Base-by-base conservation (phyloP, 2,888 invertebrate species). In the Coelinius sp. region DNA sequence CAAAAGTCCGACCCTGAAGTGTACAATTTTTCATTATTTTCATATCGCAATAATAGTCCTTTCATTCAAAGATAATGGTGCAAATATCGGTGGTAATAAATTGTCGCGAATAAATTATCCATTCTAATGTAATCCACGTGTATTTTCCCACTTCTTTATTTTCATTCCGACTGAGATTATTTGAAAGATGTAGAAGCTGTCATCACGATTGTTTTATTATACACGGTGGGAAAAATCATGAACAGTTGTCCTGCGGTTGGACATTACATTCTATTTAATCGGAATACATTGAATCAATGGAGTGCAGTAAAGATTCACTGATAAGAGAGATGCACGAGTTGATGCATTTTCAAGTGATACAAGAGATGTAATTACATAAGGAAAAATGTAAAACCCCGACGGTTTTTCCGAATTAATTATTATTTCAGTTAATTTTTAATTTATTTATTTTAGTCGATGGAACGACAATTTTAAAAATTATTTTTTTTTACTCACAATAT, bases 1-100 rank as follows among this genome's bases (percentile, higher is more conserved):
- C 91, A 83, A 95, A 96, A 31, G 92, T 94, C 52, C 94, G 91
- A 10, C 96, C 96, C 96, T 96, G 88, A 71, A 89, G 87, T 68
- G 69, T 65, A 49, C 56, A 52, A 25, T 31, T 35, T 20, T 22
- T 24, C 8, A 56, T 56, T 56, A 24, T 52, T 52, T 8, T 24
- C 20, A 27, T 56, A 2, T 27, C 25, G 56, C 56, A 56, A 25
- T 56, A 27, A 14, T 14, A 46, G n/a, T 56, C 56, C n/a, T 56
- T 56, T 41, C 22, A 22, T 20, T 41, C 20, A 22, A n/a, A 8
- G 25, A 59, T 31, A 59, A 59, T 59, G 31, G 3, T 12, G 31
- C 35, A 14, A 35, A 20, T 8, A 59, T 59, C 35, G 24, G 66
- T 31, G 20, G 35, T 17, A 10, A 44, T 35, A 35, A 20, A 20